Evolutionary conservation across 2,888 invertebrate genomes (phyloP), one percentile per base, ranked within the genome.

Genomic region (Hirtodrosophila alboralis): DNA sequence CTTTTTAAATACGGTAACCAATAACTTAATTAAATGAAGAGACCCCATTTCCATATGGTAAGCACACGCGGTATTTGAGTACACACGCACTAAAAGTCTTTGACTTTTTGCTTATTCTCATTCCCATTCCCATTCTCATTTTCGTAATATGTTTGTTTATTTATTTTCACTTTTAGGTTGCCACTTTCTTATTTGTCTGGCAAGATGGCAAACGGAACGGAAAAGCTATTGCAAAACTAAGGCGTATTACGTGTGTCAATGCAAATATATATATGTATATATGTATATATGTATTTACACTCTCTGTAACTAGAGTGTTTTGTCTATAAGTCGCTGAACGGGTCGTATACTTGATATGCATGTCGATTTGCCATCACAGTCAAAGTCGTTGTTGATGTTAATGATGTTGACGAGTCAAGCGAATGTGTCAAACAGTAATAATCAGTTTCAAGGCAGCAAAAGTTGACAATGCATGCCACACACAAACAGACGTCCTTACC

Each of bases 401-500:
- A 30, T 56, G 44, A 54, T 54, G 57, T 61, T 53, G 61, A 54
- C 64, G 59, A 65, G 53, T 43, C 83, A 51, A 64, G 61, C 66
- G 75, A 60, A 70, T 77, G 85, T 78, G 85, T 67, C 85, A 78
- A 79, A 68, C 72, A 65, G 80, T 79, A 86, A 85, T 86, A 85
- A 86, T 79, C 86, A 75, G 78, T 74, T 64, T 47, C 75, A 70
- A 78, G 79, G 76, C 86, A 63, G 51, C 54, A 41, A 58, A n/a
- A 56, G 60, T 66, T 74, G 59, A 81, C 78, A 84, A 66, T 57
- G 63, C 62, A 63, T 43, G 28, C 13, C 18, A 40, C 21, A 30
- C 23, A 16, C 26, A 10, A 14, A 38, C 16, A 21, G 10, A n/a
- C n/a, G n/a, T 28, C 12, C 23, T 27, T 23, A 16, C 40, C 4